Conservation (phyloP, 64 coral and sea anemone species). For the Porites lutea region DNA sequence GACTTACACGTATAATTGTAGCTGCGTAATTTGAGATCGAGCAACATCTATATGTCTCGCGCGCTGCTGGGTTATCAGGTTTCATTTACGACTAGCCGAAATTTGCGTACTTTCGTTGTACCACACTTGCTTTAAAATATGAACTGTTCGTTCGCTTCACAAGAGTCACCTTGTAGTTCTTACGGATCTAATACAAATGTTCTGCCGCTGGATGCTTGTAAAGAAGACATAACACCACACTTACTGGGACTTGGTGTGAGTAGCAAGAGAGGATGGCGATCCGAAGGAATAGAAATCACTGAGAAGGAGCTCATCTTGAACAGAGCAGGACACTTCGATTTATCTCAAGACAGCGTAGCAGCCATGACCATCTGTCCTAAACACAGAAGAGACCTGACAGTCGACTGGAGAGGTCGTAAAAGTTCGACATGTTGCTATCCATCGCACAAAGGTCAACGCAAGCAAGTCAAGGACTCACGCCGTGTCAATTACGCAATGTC, state of each 20-base stretch:
- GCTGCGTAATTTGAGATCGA: slow-evolving; percentile 11
- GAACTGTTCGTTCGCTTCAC: slow-evolving; percentile 54
- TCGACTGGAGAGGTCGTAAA: slow-evolving; percentile 59
- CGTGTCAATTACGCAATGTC: slow-evolving; percentile 29
- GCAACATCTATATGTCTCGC: no score
- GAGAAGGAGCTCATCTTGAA: slow-evolving; percentile 30
- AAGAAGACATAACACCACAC: slow-evolving; percentile 58
- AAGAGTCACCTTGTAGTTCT: slow-evolving; percentile 52
- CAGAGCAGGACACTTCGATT: background rate
- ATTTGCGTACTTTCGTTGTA: background rate
- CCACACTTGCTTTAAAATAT: slow-evolving; percentile 23
- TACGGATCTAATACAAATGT: slow-evolving; percentile 52
- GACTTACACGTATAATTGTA: slow-evolving; percentile 13
- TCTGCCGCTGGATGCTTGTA: slow-evolving; percentile 30
- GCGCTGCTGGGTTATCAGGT: no score
- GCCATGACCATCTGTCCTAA: no score
- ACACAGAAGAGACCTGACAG: slow-evolving; percentile 23
- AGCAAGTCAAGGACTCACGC: slow-evolving; percentile 14
- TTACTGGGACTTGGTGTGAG: slow-evolving; percentile 45
- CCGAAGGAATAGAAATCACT: slow-evolving; percentile 7
- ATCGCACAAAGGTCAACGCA: slow-evolving; percentile 26
- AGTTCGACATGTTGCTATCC: slow-evolving; percentile 60
- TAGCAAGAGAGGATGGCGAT: slow-evolving; percentile 52
- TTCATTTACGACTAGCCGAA: slow-evolving; percentile 4
- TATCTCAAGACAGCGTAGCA: slow-evolving; percentile 4